These are phyloP conservation scores for Aradus depressus DNA, from an alignment of 2,888 invertebrate genomes.

Conservation along the genomic window DNA sequence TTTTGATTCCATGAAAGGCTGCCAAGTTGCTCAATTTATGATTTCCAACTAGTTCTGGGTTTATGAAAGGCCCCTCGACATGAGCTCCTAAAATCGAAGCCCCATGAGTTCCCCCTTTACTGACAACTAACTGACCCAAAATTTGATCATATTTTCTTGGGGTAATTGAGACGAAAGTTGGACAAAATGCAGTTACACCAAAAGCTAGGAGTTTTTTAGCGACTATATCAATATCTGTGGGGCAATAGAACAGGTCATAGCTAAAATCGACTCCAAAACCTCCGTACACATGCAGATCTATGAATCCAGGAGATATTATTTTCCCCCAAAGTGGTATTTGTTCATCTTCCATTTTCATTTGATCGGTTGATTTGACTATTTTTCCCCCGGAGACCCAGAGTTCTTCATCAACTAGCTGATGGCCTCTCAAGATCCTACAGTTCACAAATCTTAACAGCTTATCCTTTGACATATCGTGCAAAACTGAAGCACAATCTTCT, in stretches of 20 bases:
- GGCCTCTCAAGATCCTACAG: constrained; percentile 66
- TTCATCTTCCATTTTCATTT: constrained; percentile 58
- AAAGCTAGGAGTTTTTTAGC: constrained; percentile 67
- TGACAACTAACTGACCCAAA: constrained; percentile 59
- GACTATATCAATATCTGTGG: constrained; percentile 62
- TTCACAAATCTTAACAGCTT: constrained; percentile 67
- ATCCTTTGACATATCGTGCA: no score
- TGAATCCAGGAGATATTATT: constrained; percentile 86
- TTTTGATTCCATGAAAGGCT: constrained; percentile 54
- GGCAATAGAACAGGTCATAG: constrained; percentile 56
- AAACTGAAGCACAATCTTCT: no score
- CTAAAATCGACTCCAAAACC: constrained; percentile 90
- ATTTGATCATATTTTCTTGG: constrained; percentile 58
- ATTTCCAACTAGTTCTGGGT: constrained; percentile 79
- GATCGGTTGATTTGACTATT: constrained; percentile 80
- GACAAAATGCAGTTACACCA: constrained; percentile 95
- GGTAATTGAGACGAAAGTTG: constrained; percentile 88
- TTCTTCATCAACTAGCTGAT: constrained; percentile 66
- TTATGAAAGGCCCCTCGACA: constrained; percentile 95
- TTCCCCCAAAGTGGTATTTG: constrained; percentile 65
- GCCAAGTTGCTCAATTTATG: constrained; percentile 69
- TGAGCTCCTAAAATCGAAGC: constrained; percentile 85
- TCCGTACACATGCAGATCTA: constrained; percentile 95
- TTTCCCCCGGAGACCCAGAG: constrained; percentile 80
- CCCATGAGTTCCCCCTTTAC: constrained; percentile 58